These are phyloP conservation scores for Acleris cristana DNA, from an alignment of 2,888 invertebrate genomes.

Conservation along the genomic window DNA sequence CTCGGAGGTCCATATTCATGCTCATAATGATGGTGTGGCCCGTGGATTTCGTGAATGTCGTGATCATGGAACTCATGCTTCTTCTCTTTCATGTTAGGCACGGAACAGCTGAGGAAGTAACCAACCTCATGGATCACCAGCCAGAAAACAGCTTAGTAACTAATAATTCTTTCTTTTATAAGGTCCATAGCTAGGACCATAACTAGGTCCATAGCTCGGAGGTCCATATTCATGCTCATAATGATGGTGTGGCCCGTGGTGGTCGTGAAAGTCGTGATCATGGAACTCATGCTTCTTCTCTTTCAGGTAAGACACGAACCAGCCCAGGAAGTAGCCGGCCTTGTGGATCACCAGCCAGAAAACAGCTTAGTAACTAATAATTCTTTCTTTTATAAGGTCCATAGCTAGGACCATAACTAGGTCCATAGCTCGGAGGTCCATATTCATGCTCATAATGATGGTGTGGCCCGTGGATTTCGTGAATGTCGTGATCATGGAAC, in stretches of 20 bases:
- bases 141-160: constrained; percentile 60
- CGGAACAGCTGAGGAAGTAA: constrained; percentile 75
- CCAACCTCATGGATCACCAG: constrained; percentile 75
- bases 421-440: constrained; percentile 47
- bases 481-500: constrained; percentile 47
- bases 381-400: constrained; percentile 51
- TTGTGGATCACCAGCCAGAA: too few relatives aligned
- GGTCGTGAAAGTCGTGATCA: constrained; percentile 45
- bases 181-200: constrained; percentile 45
- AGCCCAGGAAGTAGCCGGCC: too few relatives aligned
- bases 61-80: constrained; percentile 58
- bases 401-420: too few relatives aligned
- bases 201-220: constrained; percentile 50
- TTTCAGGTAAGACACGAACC: constrained; percentile 48
- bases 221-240: constrained; percentile 42
- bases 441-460: constrained; percentile 46
- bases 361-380: constrained; percentile 34
- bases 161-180: constrained; percentile 49
- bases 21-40: constrained; percentile 46
- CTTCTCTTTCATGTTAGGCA: constrained; percentile 70
- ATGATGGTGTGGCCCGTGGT: constrained; percentile 45
- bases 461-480: constrained; percentile 46
- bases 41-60: constrained; percentile 42
- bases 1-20: constrained; percentile 44
- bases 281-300: constrained; percentile 64